A percentile compares a stretch with the other conserved stretches of the same genome.
These are phyloP conservation scores for Melanargia galathea DNA, from an alignment of 2,888 invertebrate species.

Conservation along the genomic window DNA sequence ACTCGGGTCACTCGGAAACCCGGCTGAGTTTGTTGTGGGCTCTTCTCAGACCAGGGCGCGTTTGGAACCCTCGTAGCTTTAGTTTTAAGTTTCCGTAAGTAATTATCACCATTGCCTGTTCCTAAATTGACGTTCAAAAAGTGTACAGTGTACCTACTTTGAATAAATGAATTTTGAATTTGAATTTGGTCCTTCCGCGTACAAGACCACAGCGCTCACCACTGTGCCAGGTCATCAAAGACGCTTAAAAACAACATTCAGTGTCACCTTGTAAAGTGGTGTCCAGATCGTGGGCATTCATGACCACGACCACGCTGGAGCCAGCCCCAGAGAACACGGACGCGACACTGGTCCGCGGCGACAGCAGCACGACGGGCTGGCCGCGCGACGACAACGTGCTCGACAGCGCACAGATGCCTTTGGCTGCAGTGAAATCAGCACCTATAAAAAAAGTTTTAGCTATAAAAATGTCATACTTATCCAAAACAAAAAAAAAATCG, in stretches of 20 bases:
- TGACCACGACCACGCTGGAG: background rate
- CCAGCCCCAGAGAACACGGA: conserved; percentile 4
- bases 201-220: no score
- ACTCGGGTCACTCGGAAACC: no score
- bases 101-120: no score
- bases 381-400: background rate
- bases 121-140: no score
- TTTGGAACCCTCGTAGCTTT: no score
- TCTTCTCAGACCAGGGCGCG: no score
- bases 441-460: conserved; percentile 63
- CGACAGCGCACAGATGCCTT: conserved; percentile 90
- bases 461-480: background rate
- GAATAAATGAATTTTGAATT: no score
- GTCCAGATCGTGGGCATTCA: background rate
- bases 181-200: no score
- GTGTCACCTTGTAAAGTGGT: background rate
- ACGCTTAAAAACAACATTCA: background rate
- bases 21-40: no score
- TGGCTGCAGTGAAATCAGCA: conserved; percentile 93
- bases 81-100: no score
- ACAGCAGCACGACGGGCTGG: background rate
- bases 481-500: no score
- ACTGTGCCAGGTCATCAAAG: background rate
- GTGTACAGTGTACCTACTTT: no score
- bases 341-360: background rate